These are phyloP conservation scores for Mormyrus proboscirostris DNA, from an alignment of 2,797 vertebrate genomes.

Conservation along the genomic window DNA sequence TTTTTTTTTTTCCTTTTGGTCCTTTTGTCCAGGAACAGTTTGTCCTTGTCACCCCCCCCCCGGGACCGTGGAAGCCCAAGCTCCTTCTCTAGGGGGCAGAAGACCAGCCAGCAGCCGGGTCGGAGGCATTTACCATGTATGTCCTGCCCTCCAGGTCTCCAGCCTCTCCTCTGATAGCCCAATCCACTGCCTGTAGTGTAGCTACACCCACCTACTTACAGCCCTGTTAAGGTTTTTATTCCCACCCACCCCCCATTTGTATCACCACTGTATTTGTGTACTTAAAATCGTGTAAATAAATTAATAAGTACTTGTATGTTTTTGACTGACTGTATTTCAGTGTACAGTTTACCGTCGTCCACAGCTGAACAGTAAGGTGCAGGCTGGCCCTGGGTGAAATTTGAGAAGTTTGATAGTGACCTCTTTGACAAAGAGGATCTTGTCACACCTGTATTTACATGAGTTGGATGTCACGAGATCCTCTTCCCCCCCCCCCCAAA, in stretches of 20 bases:
- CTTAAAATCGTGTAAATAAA: slow-evolving; percentile 96
- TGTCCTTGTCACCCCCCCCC: neutral
- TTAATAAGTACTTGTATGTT: slow-evolving; percentile 70
- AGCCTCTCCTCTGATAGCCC: neutral
- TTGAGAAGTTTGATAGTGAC: neutral
- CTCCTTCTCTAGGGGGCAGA: neutral
- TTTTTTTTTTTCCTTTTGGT: neutral
- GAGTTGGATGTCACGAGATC: neutral
- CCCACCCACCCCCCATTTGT: slow-evolving; percentile 59
- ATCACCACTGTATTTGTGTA: slow-evolving; percentile 84
- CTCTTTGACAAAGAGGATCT: neutral
- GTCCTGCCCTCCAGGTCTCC: neutral
- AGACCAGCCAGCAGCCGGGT: neutral
- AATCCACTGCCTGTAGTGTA: neutral
- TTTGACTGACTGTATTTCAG: neutral
- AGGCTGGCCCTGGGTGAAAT: neutral
- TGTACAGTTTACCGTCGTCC: neutral
- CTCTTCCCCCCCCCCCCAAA: neutral
- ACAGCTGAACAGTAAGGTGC: neutral
- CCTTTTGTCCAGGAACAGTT: neutral
- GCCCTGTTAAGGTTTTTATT: neutral
- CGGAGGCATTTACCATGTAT: neutral
- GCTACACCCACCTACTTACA: neutral
- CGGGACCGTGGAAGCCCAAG: neutral
- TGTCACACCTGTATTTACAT: neutral